Conservation (phyloP, 2,888 invertebrate genomes). For the Ommatoiulus sabulosus region DNA sequence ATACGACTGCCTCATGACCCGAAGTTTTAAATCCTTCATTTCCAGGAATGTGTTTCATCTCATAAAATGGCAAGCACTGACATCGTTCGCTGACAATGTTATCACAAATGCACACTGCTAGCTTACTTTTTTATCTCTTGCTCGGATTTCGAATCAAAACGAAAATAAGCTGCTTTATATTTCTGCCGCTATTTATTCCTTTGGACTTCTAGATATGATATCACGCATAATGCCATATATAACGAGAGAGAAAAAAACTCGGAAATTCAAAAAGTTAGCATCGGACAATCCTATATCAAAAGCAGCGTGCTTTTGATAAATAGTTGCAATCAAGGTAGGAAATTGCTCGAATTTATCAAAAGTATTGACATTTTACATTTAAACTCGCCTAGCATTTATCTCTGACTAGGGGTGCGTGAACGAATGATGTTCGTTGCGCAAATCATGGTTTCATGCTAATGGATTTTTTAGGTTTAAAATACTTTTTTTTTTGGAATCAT, state of each 20-base stretch:
- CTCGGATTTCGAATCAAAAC: background rate
- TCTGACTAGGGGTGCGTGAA: background rate
- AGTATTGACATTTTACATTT: slow-evolving; percentile 8
- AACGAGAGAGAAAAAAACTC: background rate
- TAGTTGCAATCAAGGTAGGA: background rate
- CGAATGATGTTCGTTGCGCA: background rate
- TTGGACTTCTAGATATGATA: background rate
- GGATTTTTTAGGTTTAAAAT: background rate
- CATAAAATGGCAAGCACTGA: background rate
- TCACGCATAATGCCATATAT: background rate
- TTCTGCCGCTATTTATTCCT: background rate
- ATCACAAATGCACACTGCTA: background rate
- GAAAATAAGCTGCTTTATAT: background rate
- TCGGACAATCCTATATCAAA: background rate
- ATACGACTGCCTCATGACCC: background rate
- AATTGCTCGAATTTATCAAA: slow-evolving; percentile 17
- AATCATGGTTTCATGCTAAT: background rate
- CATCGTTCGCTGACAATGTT: background rate
- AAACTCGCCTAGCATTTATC: background rate
- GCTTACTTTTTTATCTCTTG: background rate
- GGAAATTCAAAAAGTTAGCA: background rate
- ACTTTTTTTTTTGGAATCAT: background rate
- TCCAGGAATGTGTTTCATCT: background rate
- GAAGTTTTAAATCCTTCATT: background rate
- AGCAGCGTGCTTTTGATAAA: background rate